Percentiles rank a stretch among this genome's conserved stretches.
Evolutionary conservation across 2,797 vertebrate genomes (phyloP).

Genomic region (Mormyrops boulengeri): DNA sequence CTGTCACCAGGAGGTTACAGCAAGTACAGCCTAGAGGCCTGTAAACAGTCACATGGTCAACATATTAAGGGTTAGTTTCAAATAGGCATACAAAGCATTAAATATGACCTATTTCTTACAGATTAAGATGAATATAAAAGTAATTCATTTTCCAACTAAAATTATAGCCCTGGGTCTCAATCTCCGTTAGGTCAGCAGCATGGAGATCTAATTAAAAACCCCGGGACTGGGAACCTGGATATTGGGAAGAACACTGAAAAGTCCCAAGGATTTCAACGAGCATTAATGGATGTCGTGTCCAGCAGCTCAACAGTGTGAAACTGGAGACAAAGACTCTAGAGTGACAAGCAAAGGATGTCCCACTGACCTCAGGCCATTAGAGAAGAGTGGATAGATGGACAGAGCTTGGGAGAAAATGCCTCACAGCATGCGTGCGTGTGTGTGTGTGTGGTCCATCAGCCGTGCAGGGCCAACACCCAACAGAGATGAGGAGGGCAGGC

Average conservation of each 20-base stretch:
- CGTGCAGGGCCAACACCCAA: slow-evolving; percentile 6
- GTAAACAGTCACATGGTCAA: slow-evolving; percentile 14
- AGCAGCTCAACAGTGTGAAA: slow-evolving; percentile 16
- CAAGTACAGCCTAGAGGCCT: not conserved
- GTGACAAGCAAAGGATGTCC: not conserved
- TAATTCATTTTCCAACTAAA: slow-evolving; percentile 14
- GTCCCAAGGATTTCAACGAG: not conserved
- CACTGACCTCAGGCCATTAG: not conserved
- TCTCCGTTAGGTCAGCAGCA: slow-evolving; percentile 16
- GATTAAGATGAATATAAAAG: not conserved
- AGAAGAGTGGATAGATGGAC: not conserved
- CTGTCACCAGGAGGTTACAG: not conserved
- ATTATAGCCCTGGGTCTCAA: slow-evolving; percentile 12
- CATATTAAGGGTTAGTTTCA: not conserved
- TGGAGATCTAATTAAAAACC: slow-evolving; percentile 20
- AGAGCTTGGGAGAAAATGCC: not conserved
- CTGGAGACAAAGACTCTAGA: not conserved
- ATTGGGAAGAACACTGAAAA: not conserved
- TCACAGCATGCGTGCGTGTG: not conserved
- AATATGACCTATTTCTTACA: not conserved
- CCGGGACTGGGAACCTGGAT: not conserved
- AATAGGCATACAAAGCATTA: not conserved
- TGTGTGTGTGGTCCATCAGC: not conserved
- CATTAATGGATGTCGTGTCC: slow-evolving; percentile 15
- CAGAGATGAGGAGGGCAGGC: not conserved